Evolutionary conservation across 2,797 vertebrate species (phyloP), one percentile per base, ranked within the genome.

Genomic region (Pseudocheirus occidentalis): DNA sequence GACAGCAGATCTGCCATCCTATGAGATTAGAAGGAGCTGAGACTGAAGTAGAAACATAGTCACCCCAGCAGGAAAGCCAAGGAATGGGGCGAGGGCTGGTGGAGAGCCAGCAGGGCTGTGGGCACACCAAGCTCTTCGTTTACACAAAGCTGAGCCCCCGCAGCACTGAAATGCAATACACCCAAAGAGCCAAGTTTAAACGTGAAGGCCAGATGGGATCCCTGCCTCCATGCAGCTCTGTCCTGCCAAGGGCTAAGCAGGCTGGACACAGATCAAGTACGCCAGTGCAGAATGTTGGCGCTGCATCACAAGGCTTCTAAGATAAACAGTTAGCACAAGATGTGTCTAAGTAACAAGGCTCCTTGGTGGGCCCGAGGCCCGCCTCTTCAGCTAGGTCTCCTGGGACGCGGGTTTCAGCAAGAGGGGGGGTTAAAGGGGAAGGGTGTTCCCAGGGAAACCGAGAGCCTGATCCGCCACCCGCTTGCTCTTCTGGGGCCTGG

Each of bases 391-490:
- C 91, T 55, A 55, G 27, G 90, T 21, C 31, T 18, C 28, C 34
- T 34, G 3, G 4, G 56, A 55, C 55, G 18, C 18, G 18, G 4
- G 4, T 93, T 52, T 73, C 31, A 1, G 40, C 0, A n/a, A 34
- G 59, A 0, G 55, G 57, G 7, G 13, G 62, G n/a, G 34, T n/a
- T 31, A 34, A n/a, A n/a, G 62, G 62, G 34, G 34, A 40, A 40
- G 62, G 34, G 66, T 18, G 2, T 46, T 81, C 66, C 21, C 18
- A 14, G 66, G n/a, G n/a, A 81, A 81, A n/a, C 62, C 1, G 1
- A 34, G 31, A 34, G 5, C 62, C 31, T n/a, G 13, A n/a, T 7
- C 62, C 2, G 34, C n/a, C 0, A 0, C 1, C n/a, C 18, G 1
- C n/a, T 40, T 18, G 6, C n/a, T 24, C 66, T 81, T 24, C 66